Evolutionary conservation across 2,113 vertebrate species (phyloP).

Genomic region (Delphinapterus leucas): DNA sequence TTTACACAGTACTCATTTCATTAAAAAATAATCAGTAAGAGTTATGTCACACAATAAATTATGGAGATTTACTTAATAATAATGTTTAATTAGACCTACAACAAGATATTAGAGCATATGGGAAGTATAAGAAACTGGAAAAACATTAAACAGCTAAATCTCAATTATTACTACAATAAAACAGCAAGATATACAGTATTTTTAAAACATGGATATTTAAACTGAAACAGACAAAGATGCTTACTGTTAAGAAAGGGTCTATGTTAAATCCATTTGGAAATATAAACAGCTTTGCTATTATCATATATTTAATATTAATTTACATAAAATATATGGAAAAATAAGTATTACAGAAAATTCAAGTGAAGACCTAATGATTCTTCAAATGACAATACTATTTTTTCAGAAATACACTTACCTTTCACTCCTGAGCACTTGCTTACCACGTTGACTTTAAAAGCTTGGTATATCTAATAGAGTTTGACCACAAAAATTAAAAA

Average conservation of each 20-base stretch:
- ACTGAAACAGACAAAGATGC: background rate
- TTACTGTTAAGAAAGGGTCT: slow-evolving; percentile 38
- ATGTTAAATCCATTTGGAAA: background rate
- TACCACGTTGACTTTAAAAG: slow-evolving; percentile 90
- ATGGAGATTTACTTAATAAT: background rate
- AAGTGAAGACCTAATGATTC: background rate
- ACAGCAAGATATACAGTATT: background rate
- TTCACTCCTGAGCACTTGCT: slow-evolving; percentile 88
- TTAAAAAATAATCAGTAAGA: background rate
- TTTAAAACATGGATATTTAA: background rate
- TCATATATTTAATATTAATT: slow-evolving; percentile 1
- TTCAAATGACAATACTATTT: background rate
- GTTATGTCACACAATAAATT: background rate
- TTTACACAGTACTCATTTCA: background rate
- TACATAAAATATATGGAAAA: background rate
- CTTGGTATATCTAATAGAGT: slow-evolving; percentile 91
- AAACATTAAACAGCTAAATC: slow-evolving; percentile 20
- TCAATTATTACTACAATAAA: background rate
- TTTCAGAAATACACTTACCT: slow-evolving; percentile 83
- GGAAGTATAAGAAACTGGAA: background rate
- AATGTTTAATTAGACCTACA: background rate
- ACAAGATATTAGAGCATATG: background rate
- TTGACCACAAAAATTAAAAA: slow-evolving; percentile 15
- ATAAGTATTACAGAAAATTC: background rate
- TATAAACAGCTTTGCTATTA: background rate